A percentile compares a stretch with the other conserved stretches of the same genome.
These are phyloP conservation scores for Hemibagrus wyckioides DNA, from an alignment of 2,113 vertebrate species.

Conservation along the genomic window DNA sequence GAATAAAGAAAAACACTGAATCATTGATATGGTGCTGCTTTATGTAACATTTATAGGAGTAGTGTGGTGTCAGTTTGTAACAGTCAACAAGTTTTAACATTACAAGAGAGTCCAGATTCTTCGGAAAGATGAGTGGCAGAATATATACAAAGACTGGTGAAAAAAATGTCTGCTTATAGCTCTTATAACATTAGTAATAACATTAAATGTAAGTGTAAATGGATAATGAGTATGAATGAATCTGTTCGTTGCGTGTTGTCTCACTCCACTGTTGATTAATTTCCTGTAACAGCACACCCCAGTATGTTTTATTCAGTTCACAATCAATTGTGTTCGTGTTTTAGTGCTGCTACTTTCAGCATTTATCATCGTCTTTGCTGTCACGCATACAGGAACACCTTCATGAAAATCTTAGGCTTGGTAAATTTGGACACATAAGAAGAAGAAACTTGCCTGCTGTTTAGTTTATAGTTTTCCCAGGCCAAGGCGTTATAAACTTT, in stretches of 20 bases:
- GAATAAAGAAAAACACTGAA: not conserved
- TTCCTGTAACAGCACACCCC: not conserved
- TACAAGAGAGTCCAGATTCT: not conserved
- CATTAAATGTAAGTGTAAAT: not conserved
- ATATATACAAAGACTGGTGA: not conserved
- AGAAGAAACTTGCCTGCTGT: not conserved
- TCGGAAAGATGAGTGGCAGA: not conserved
- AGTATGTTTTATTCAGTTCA: not conserved
- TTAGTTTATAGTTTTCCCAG: not conserved
- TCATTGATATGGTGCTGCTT: not conserved
- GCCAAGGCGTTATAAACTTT: not conserved
- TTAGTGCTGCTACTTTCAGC: not conserved
- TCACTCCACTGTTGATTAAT: not conserved
- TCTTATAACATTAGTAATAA: not conserved
- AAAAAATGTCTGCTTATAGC: not conserved
- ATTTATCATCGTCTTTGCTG: not conserved
- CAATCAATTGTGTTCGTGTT: not conserved
- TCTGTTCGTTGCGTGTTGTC: too few species aligned
- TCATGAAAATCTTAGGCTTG: not conserved
- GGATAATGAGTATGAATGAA: not conserved
- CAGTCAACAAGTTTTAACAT: not conserved
- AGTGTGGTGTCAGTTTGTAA: not conserved
- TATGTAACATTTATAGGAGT: not conserved
- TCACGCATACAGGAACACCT: not conserved
- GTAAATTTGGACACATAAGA: not conserved